phyloP scores from a whole-genome alignment of 2,797 vertebrate species.

The Falco peregrinus region DNA sequence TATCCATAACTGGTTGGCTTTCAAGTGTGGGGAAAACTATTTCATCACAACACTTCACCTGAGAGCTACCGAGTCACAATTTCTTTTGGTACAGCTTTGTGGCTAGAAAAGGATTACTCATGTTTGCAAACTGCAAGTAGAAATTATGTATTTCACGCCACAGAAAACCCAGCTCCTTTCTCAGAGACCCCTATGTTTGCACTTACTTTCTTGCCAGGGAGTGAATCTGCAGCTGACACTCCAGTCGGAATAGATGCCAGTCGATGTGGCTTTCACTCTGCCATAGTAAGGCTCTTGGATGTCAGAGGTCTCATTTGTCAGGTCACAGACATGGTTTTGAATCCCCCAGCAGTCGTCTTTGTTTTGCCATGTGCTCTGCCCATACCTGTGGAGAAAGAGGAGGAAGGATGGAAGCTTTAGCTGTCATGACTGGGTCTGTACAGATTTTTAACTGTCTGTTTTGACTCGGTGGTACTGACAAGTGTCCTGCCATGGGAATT shows the following conservation, averaged over 20 bases:
- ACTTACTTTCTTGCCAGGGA: constrained; percentile 89
- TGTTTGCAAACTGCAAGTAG: neutral
- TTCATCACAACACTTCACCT: neutral
- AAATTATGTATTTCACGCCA: neutral
- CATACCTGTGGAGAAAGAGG: constrained; percentile 78
- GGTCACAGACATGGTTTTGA: constrained; percentile 79
- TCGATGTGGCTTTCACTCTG: constrained; percentile 72
- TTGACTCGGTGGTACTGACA: neutral
- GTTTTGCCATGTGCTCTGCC: constrained; percentile 81
- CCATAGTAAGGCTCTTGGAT: constrained; percentile 86
- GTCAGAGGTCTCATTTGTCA: constrained; percentile 82
- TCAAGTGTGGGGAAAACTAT: neutral
- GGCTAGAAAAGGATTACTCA: neutral
- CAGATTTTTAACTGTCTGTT: neutral
- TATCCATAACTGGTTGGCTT: neutral
- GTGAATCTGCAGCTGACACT: constrained; percentile 82
- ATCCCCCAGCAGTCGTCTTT: constrained; percentile 82
- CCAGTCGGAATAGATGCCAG: constrained; percentile 79
- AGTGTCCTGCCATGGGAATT: rapidly evolving
- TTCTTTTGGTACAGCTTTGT: neutral
- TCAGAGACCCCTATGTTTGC: neutral
- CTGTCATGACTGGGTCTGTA: rapidly evolving
- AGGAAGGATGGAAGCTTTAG: neutral
- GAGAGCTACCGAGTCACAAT: neutral
- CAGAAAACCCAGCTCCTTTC: neutral